A percentile compares a stretch with the other conserved stretches of the same genome.
Conservation (phyloP, 2,797 vertebrate genomes). For the Manis javanica region DNA sequence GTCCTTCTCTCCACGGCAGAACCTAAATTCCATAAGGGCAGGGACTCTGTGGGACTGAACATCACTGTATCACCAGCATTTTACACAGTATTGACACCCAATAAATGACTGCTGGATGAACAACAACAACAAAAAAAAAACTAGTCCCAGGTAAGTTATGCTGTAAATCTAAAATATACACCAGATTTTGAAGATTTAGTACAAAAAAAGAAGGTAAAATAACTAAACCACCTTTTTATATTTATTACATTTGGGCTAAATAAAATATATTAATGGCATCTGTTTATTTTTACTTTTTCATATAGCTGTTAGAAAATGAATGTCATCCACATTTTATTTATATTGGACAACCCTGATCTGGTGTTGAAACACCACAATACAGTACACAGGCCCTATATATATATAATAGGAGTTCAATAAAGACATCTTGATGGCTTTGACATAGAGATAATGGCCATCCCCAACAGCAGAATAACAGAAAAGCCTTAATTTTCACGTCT, state of each 20-base stretch:
- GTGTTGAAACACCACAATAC: neutral
- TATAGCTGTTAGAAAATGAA: conserved; percentile 1
- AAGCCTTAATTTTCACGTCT: neutral
- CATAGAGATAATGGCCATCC: neutral
- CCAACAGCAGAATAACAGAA: neutral
- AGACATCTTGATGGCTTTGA: neutral
- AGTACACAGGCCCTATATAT: neutral
- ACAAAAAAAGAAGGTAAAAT: neutral
- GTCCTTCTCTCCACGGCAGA: neutral
- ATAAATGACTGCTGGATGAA: neutral
- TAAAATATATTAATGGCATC: neutral
- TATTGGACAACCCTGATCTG: neutral
- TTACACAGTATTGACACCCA: neutral
- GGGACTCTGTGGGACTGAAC: neutral
- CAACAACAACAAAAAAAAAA: neutral
- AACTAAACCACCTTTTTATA: neutral
- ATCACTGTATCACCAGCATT: too few species aligned
- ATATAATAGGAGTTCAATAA: neutral
- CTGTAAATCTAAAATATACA: neutral
- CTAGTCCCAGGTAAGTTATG: neutral
- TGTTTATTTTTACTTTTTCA: neutral
- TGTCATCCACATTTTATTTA: neutral
- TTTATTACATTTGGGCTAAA: neutral
- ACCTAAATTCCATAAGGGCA: neutral
- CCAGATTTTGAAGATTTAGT: conserved; percentile 27